Evolutionary conservation across 2,888 invertebrate species (phyloP).

Genomic region (Polydrusus pterygomalis): DNA sequence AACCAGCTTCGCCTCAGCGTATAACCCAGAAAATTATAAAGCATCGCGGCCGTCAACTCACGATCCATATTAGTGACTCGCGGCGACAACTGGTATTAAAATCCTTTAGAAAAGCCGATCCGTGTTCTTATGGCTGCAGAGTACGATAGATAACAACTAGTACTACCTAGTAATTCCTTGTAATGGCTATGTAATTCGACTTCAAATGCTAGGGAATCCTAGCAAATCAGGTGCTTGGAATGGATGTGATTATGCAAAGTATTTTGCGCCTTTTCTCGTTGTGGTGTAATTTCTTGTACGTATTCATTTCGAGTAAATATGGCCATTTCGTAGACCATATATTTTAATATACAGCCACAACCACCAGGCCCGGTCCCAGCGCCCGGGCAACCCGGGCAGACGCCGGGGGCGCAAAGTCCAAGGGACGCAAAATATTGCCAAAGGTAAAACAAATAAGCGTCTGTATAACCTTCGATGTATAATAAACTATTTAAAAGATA

Average conservation of each 20-base stretch:
- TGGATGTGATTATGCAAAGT: constrained; percentile 54
- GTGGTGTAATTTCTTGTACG: constrained; percentile 10
- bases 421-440: too few species aligned
- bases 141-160: constrained; percentile 38
- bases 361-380: too few species aligned
- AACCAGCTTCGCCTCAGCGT: not conserved
- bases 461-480: too few species aligned
- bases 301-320: constrained; percentile 6
- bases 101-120: constrained; percentile 53
- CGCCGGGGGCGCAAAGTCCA: too few species aligned
- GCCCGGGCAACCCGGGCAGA: too few species aligned
- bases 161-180: constrained; percentile 34
- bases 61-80: constrained; percentile 52
- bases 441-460: too few species aligned
- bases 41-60: constrained; percentile 22
- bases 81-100: constrained; percentile 52
- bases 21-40: not conserved
- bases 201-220: constrained; percentile 42
- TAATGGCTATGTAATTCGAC: constrained; percentile 42
- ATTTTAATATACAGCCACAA: too few species aligned
- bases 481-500: too few species aligned
- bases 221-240: constrained; percentile 52
- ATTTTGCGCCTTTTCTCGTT: constrained; percentile 41
- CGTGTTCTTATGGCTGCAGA: constrained; percentile 44
- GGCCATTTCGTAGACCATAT: too few species aligned